Base-by-base conservation (phyloP, 1,140 invertebrate genomes). In the Bradynema listronoti region DNA sequence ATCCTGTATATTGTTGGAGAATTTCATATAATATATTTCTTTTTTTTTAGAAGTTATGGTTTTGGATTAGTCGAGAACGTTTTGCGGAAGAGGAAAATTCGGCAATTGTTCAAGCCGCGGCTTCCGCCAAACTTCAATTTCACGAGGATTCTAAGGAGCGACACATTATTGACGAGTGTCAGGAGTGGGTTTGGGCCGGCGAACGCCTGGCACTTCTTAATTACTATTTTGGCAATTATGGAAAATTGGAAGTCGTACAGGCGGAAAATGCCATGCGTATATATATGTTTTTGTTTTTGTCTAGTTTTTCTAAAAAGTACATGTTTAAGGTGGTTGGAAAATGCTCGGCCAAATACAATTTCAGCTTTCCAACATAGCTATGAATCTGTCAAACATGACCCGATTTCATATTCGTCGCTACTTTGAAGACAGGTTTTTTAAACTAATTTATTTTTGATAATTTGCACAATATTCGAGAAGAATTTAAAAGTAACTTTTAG, bases 341-440 rank as follows among this genome's bases (percentile, higher is more conserved):
- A n/a, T n/a, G n/a, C n/a, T n/a, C n/a, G n/a, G n/a, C n/a, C n/a
- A n/a, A n/a, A n/a, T n/a, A n/a, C n/a, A n/a, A n/a, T n/a, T n/a
- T n/a, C n/a, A n/a, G n/a, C n/a, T n/a, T n/a, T n/a, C n/a, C n/a
- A 56, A n/a, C 55, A 61, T 63, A 1, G 59, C 61, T 14, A 45
- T 61, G 2, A n/a, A 11, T 29, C 19, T 61, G 14, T 61, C 59
- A 1, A 61, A 61, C 32, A 30, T 61, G 7, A 42, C 59, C 9
- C 61, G 59, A n/a, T 61, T 61, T 27, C 59, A 63, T 16, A 61
- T 61, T 58, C 42, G 59, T 25, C 63, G 63, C 24, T 67, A 61
- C 33, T 66, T 61, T 16, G 59, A 61, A 61, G 59, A 61, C 24
- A 66, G 53, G 59, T 67, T 9, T 7, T 7, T n/a, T 42, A n/a